Evolutionary conservation across 2,888 invertebrate genomes (phyloP).

Genomic region (Lasioglossum pauxillum): DNA sequence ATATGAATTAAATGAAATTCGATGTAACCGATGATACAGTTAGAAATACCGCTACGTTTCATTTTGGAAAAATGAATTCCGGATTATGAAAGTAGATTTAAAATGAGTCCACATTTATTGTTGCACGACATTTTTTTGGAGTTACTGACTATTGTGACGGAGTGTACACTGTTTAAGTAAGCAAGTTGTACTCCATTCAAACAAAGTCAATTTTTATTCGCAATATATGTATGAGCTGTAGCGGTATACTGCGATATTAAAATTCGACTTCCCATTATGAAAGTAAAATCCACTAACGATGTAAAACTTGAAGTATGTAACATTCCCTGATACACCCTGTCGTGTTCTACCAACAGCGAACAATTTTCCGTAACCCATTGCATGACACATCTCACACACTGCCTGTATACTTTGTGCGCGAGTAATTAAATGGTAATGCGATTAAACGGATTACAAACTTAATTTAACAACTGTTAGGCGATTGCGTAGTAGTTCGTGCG

Average conservation of each 20-base stretch:
- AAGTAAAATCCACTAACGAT: neutral
- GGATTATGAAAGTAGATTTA: too few relatives aligned
- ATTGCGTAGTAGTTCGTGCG: conserved; percentile 2
- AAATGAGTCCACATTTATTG: too few relatives aligned
- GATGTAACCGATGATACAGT: too few relatives aligned
- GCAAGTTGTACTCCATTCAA: too few relatives aligned
- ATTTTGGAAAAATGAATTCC: too few relatives aligned
- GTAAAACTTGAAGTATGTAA: neutral
- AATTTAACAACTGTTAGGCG: conserved; percentile 11
- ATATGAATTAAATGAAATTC: too few relatives aligned
- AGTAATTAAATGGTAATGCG: conserved; percentile 12
- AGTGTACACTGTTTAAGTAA: too few relatives aligned
- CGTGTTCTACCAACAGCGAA: neutral
- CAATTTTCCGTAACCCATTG: neutral
- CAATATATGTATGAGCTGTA: neutral
- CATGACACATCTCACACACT: conserved; percentile 1
- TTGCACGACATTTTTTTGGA: too few relatives aligned
- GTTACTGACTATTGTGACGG: too few relatives aligned
- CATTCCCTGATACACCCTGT: neutral
- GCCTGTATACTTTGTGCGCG: neutral
- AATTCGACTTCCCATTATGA: neutral
- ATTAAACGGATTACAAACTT: conserved; percentile 9
- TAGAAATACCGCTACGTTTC: too few relatives aligned
- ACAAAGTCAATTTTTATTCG: neutral
- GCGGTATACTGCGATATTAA: neutral